A percentile compares a stretch with the other conserved stretches of the same genome.
phyloP scores from a whole-genome alignment of 2,888 invertebrate species.

The Tetramorium bicarinatum region DNA sequence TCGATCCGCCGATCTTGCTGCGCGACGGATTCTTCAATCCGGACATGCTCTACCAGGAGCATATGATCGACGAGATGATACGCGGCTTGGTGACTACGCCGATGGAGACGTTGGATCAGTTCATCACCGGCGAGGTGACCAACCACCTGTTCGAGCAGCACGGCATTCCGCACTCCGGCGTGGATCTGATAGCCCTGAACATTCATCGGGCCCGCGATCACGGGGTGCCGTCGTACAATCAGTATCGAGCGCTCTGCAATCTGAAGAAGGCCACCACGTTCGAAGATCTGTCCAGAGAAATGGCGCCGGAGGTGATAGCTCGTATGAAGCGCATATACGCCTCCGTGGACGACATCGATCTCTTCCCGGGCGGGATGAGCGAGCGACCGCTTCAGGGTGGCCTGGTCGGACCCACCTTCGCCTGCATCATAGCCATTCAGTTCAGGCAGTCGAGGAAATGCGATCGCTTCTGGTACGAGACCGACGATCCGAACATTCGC shows the following conservation, averaged over 20 bases:
- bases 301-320: conserved; percentile 94
- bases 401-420: conserved; percentile 97
- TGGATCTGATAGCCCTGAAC: conserved; percentile 97
- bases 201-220: conserved; percentile 96
- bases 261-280: conserved; percentile 94
- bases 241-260: conserved; percentile 96
- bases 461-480: conserved; percentile 98
- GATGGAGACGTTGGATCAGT: conserved; percentile 97
- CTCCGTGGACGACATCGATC: conserved; percentile 97
- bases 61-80: conserved; percentile 94
- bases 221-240: conserved; percentile 95
- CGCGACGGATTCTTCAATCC: conserved; percentile 97
- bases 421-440: conserved; percentile 97
- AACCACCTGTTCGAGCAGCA: conserved; percentile 97
- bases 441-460: conserved; percentile 96
- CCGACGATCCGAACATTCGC: conserved; percentile 91
- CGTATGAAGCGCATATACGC: conserved; percentile 93
- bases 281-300: conserved; percentile 95
- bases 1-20: conserved; percentile 94
- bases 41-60: conserved; percentile 92
- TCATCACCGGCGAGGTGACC: conserved; percentile 97
- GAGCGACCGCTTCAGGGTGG: conserved; percentile 96
- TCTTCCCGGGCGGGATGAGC: conserved; percentile 98
- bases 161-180: conserved; percentile 95
- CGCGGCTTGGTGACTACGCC: conserved; percentile 95